Evolutionary conservation across 2,888 invertebrate species (phyloP), one percentile per base, ranked within the genome.

Genomic region (Diarsia brunnea): DNA sequence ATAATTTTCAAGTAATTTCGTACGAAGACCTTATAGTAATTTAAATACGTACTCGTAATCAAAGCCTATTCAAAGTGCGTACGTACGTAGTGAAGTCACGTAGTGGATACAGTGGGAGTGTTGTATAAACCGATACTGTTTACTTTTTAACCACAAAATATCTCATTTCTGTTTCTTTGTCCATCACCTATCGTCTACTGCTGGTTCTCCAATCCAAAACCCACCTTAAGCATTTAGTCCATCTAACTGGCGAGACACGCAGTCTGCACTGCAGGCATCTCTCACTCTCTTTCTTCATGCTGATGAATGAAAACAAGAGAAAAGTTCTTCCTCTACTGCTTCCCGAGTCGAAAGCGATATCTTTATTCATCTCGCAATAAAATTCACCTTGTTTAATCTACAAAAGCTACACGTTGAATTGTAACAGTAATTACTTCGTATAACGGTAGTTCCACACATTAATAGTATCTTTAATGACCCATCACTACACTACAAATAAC

Each of bases 401-500:
- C 31, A 53, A 67, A 31, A 53, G 27, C 58, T 31, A 31, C 27
- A 60, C 19, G 24, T 60, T 31, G 0, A 60, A 31, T 16, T 27
- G 31, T 4, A 19, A 10, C 60, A 31, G 60, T 31, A 60, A 60
- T 31, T 38, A 38, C 38, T 27, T 27, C 65, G 4, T 27, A 12
- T 66, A 49, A 60, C 60, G 31, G 60, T 60, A 60, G 19, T 60
- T 60, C 19, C 19, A 69, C n/a, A 51, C 65, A 21, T 51, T 67
- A 81, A 67, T 49, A 76, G 24, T 21, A 47, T 14, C 16, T 71
- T 82, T 68, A 82, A 81, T 64, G 63, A 38, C 65, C 55, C 71
- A 55, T 65, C 53, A 43, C 43, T 49, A 61, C n/a, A 77, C 84
- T 75, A 69, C 81, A 73, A 76, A 67, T 63, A 81, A 69, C 64